These are phyloP conservation scores for Cairina moschata DNA, from an alignment of 2,113 vertebrate genomes.

Conservation along the genomic window DNA sequence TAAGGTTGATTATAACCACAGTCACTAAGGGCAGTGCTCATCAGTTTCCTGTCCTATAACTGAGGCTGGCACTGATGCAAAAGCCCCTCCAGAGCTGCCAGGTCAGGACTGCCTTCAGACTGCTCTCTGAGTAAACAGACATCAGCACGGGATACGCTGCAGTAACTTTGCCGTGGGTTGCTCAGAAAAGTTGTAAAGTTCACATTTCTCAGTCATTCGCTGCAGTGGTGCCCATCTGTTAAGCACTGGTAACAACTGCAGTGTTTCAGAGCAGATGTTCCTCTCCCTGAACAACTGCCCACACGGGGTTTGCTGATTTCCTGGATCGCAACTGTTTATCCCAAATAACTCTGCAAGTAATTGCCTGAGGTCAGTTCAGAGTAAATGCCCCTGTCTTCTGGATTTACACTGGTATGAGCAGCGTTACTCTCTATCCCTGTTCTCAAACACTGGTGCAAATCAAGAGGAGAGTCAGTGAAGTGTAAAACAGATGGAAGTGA, in stretches of 20 bases:
- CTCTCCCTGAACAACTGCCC: conserved; percentile 25
- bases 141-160: background rate
- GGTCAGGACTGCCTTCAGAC: background rate
- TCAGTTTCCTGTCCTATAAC: background rate
- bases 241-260: background rate
- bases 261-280: conserved; percentile 54
- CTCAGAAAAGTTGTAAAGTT: background rate
- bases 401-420: background rate
- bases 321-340: conserved; percentile 27
- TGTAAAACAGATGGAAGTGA: conserved; percentile 36
- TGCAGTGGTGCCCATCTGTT: conserved; percentile 45
- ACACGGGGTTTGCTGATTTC: background rate
- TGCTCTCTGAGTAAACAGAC: background rate
- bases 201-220: conserved; percentile 20
- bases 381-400: background rate
- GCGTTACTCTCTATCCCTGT: background rate
- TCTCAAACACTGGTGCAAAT: background rate
- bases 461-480: background rate
- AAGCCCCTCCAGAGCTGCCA: background rate
- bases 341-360: conserved; percentile 20
- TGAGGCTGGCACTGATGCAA: background rate
- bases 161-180: background rate
- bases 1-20: background rate
- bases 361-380: background rate
- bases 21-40: background rate